Evolutionary conservation across 1,140 invertebrate species (phyloP).

Genomic region (Akabosia matsudoensis): DNA sequence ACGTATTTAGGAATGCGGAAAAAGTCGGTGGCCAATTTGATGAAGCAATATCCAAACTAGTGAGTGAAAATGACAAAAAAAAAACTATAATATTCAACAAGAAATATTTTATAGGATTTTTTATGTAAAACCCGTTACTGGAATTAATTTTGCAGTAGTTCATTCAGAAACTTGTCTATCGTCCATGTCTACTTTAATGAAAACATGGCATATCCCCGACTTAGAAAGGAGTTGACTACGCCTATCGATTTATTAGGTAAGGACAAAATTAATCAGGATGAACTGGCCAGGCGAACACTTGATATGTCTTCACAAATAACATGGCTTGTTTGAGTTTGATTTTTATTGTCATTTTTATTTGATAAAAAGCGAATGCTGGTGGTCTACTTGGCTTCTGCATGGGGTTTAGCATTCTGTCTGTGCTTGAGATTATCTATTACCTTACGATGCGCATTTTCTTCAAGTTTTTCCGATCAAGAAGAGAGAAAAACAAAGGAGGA

Average conservation of each 20-base stretch:
- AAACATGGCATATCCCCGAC: conserved; percentile 22
- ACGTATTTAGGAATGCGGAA: conserved; percentile 49
- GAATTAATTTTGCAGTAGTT: background rate
- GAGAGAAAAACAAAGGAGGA: background rate
- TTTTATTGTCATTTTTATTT: too few species aligned
- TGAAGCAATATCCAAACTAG: background rate
- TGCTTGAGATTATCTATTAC: background rate
- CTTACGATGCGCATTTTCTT: background rate
- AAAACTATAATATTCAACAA: too few species aligned
- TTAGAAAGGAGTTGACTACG: conserved; percentile 33
- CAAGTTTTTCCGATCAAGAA: background rate
- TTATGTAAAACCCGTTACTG: background rate
- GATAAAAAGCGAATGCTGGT: background rate
- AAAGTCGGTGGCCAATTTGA: background rate
- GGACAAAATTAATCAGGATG: too few species aligned
- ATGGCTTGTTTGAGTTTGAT: too few species aligned
- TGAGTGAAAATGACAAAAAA: background rate
- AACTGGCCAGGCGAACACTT: too few species aligned
- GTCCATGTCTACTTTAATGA: conserved; percentile 36
- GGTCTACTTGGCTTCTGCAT: background rate
- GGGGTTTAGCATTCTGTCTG: background rate
- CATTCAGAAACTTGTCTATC: conserved; percentile 32
- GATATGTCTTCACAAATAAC: too few species aligned
- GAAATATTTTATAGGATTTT: too few species aligned
- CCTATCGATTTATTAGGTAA: conserved; percentile 28